phyloP scores from a whole-genome alignment of 2,888 invertebrate species.

The Agrilus biguttatus region DNA sequence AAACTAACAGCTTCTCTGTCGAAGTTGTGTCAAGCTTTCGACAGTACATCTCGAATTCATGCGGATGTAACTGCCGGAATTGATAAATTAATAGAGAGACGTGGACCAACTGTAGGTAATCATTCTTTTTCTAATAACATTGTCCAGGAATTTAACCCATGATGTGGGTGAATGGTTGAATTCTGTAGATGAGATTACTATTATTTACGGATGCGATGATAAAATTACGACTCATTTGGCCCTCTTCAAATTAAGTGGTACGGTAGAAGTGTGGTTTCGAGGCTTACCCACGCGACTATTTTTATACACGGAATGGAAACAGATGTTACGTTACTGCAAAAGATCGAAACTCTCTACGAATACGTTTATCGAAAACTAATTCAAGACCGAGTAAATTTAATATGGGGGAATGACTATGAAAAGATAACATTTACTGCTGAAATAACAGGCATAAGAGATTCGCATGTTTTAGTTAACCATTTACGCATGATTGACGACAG shows the following conservation, averaged over 20 bases:
- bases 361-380: conserved; percentile 6
- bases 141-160: neutral
- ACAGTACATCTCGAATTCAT: no score
- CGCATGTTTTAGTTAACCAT: no score
- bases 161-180: conserved; percentile 4
- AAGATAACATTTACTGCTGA: no score
- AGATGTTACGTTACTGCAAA: conserved; percentile 1
- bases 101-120: neutral
- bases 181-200: conserved; percentile 8
- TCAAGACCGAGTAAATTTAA: conserved; percentile 3
- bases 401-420: neutral
- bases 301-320: conserved; percentile 6
- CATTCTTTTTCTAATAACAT: no score
- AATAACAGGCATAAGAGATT: no score
- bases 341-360: conserved; percentile 2
- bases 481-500: no score
- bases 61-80: neutral
- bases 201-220: conserved; percentile 5
- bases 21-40: no score
- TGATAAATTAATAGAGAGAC: conserved; percentile 4
- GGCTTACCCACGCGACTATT: conserved; percentile 4
- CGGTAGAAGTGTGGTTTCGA: conserved; percentile 6
- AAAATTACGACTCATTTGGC: conserved; percentile 5
- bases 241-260: conserved; percentile 4
- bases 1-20: no score